Evolutionary conservation across 1,140 invertebrate genomes (phyloP).

Genomic region (Orius insidiosus): DNA sequence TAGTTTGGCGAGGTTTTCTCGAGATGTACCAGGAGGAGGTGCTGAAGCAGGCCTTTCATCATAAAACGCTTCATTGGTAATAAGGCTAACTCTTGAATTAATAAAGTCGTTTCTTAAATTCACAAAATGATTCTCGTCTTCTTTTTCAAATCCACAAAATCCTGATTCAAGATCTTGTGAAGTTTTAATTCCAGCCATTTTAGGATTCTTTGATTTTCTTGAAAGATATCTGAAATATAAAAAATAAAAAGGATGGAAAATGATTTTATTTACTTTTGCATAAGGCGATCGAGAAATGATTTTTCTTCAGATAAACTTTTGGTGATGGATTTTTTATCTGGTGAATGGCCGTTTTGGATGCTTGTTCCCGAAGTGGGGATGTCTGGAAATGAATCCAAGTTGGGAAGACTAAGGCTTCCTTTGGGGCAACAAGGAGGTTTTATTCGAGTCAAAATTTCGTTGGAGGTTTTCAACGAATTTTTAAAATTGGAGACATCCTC

Average conservation of each 20-base stretch:
- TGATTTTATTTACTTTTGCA: constrained; percentile 19
- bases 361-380: constrained; percentile 29
- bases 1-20: constrained; percentile 17
- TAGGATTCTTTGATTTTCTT: constrained; percentile 1
- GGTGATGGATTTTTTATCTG: constrained; percentile 29
- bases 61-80: constrained; percentile 42
- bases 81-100: constrained; percentile 41
- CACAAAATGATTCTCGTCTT: too few species aligned
- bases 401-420: constrained; percentile 52
- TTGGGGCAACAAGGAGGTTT: constrained; percentile 21
- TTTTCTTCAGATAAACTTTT: constrained; percentile 24
- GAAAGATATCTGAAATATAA: too few species aligned
- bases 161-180: background rate
- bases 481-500: constrained; percentile 65
- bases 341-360: too few species aligned
- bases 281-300: constrained; percentile 34
- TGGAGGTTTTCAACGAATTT: constrained; percentile 57
- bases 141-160: background rate
- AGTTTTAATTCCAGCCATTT: background rate
- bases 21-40: constrained; percentile 28
- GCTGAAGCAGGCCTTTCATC: constrained; percentile 48
- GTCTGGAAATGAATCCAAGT: constrained; percentile 45
- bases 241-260: too few species aligned
- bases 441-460: constrained; percentile 55
- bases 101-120: background rate